Conservation (phyloP, 2,797 vertebrate species). For the Amblyraja radiata region DNA sequence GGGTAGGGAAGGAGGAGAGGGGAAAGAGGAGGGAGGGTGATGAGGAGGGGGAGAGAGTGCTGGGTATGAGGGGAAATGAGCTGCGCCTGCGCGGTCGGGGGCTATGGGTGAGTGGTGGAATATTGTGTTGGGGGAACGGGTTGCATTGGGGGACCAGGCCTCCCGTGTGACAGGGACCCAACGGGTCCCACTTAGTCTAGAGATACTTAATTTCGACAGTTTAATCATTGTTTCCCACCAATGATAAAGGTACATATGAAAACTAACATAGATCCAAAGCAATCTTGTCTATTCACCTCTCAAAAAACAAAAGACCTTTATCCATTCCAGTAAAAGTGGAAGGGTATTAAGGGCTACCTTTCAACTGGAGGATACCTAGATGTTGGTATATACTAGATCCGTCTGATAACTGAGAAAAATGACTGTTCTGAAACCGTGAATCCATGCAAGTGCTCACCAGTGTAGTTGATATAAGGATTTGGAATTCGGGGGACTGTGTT, state of each 20-base stretch:
- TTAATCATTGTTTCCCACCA: background rate
- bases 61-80: no score
- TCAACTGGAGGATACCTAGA: background rate
- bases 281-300: background rate
- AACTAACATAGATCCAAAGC: background rate
- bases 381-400: background rate
- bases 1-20: no score
- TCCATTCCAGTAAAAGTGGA: background rate
- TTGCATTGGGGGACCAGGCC: no score
- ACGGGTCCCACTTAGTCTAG: no score
- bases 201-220: background rate
- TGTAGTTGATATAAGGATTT: background rate
- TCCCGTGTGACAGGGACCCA: no score
- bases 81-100: no score
- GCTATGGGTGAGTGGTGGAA: no score
- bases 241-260: background rate
- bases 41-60: no score
- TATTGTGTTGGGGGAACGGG: no score
- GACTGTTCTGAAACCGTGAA: background rate
- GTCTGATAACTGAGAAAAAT: background rate
- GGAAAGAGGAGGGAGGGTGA: no score
- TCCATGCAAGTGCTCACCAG: background rate
- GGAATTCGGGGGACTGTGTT: background rate
- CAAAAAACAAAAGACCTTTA: background rate
- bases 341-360: background rate